Base-by-base conservation (phyloP, 2,888 invertebrate genomes). In the Pristionchus mayeri region DNA sequence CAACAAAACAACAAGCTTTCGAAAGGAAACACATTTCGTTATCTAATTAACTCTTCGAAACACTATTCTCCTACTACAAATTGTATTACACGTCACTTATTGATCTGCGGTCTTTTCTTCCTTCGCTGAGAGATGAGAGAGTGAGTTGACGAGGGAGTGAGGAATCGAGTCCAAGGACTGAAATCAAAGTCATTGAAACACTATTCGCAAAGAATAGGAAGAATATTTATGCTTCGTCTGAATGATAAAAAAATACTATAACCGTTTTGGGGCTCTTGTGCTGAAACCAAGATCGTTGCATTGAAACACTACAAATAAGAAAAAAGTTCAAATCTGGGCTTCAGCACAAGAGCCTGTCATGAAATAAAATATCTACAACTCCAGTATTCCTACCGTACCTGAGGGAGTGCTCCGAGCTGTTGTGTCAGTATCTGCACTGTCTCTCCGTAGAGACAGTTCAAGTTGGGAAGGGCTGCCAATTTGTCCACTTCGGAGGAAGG, bases 121-220 rank as follows among this genome's bases (percentile, higher is more conserved):
- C 50, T 78, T 78, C 30, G n/a, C 13, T 78, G 81, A 82, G 63
- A 82, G 81, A 63, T 82, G 81, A 48, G 60, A 60, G n/a, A 82
- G 81, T 7, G 60, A 57, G 40, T 82, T 60, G 30, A 82, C 63
- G 48, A 82, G 63, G 21, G 44, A 30, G 48, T 82, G 60, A 48
- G 81, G 81, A 82, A 82, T 60, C 40, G 81, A 40, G n/a, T 82
- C 81, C 44, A 82, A 30, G 2, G 81, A 82, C 81, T 82, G 81
- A 44, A 82, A 63, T n/a, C n/a, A n/a, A n/a, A n/a, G n/a, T n/a
- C n/a, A n/a, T n/a, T n/a, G n/a, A n/a, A n/a, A n/a, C n/a, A n/a
- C n/a, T n/a, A n/a, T n/a, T n/a, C n/a, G n/a, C n/a, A n/a, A n/a
- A n/a, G n/a, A n/a, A n/a, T n/a, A n/a, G n/a, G n/a, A n/a, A n/a